Evolutionary conservation across 2,888 invertebrate genomes (phyloP).

Genomic region (Cheilosia soror): DNA sequence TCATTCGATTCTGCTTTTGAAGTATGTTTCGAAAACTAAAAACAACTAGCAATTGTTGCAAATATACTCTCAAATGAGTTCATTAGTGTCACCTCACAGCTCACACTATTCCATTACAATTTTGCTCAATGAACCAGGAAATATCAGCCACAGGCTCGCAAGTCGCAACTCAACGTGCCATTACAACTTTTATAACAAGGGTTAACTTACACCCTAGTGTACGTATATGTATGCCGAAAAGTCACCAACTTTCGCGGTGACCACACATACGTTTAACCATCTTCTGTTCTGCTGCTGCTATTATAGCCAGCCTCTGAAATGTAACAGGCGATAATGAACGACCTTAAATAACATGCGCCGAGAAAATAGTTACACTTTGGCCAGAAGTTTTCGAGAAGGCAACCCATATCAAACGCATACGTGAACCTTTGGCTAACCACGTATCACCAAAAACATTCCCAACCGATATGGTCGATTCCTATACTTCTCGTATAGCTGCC

Average conservation of each 20-base stretch:
- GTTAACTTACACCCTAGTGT: background rate
- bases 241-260: slow-evolving; percentile 50
- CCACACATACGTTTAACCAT: slow-evolving; percentile 14
- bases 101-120: slow-evolving; percentile 16
- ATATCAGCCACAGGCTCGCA: slow-evolving; percentile 13
- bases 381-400: slow-evolving; percentile 22
- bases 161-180: slow-evolving; percentile 17
- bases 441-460: slow-evolving; percentile 33
- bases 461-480: slow-evolving; percentile 28
- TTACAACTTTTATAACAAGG: slow-evolving; percentile 15
- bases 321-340: slow-evolving; percentile 54
- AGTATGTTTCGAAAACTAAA: too few species aligned
- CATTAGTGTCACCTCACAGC: slow-evolving; percentile 61
- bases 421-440: slow-evolving; percentile 56
- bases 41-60: too few species aligned
- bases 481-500: slow-evolving; percentile 13
- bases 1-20: too few species aligned
- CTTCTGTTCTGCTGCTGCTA: background rate
- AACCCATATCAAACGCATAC: slow-evolving; percentile 52
- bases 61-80: background rate
- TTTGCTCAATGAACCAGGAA: slow-evolving; percentile 2
- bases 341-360: slow-evolving; percentile 35
- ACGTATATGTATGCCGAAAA: slow-evolving; percentile 10
- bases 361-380: slow-evolving; percentile 16
- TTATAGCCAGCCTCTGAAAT: background rate